A percentile compares a stretch with the other conserved stretches of the same genome.
phyloP scores from a whole-genome alignment of 2,888 invertebrate species.

The Apotomis betuletana region DNA sequence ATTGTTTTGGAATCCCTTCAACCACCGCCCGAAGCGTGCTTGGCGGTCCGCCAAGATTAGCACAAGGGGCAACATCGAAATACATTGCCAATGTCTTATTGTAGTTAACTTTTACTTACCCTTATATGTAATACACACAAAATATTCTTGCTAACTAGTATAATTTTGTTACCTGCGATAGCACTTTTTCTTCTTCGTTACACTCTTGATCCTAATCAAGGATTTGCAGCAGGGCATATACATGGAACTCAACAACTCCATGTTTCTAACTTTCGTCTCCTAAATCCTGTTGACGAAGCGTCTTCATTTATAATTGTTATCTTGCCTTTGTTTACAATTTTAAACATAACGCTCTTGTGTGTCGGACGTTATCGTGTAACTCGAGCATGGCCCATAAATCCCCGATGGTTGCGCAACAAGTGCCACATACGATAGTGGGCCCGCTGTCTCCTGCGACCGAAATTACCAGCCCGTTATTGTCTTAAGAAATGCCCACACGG shows the following conservation, averaged over 20 bases:
- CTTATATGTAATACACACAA: constrained; percentile 28
- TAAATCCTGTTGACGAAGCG: constrained; percentile 5
- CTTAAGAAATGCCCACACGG: no score
- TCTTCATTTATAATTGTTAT: constrained; percentile 31
- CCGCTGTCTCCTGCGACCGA: constrained; percentile 51
- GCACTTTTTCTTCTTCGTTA: no score
- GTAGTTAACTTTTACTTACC: constrained; percentile 26
- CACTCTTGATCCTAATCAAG: no score
- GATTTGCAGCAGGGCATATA: no score
- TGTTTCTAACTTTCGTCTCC: neutral
- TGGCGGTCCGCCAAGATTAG: constrained; percentile 44
- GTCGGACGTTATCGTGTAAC: constrained; percentile 74
- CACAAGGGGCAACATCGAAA: constrained; percentile 29
- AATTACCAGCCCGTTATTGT: constrained; percentile 31
- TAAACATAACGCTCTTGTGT: constrained; percentile 56
- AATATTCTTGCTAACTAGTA: no score
- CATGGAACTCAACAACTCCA: no score
- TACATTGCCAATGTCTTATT: constrained; percentile 38
- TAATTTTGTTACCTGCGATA: no score
- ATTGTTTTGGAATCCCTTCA: constrained; percentile 41
- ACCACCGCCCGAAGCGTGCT: constrained; percentile 40
- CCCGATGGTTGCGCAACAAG: constrained; percentile 75
- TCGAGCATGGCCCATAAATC: constrained; percentile 75
- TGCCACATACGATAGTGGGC: constrained; percentile 62
- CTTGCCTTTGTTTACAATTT: constrained; percentile 57